Evolutionary conservation across 2,888 invertebrate genomes (phyloP), one percentile per base, ranked within the genome.

Genomic region (Fissipunctia ypsillon): DNA sequence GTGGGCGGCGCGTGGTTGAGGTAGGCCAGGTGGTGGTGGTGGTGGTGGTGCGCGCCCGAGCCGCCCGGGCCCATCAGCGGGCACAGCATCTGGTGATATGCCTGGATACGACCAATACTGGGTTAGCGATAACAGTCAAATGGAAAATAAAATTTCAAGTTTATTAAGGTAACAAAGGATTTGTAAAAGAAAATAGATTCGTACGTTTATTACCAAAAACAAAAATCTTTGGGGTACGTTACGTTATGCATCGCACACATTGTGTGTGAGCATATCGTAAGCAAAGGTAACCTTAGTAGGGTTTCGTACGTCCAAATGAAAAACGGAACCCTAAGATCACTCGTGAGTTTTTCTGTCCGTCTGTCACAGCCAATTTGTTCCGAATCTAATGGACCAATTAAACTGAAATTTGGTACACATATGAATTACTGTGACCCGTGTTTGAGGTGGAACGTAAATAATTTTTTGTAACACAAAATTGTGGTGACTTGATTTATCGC

Each of bases 1-100:
- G 95, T 93, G 89, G 94, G 94, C 78, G 95, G 95, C 92, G 95
- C 95, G 90, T 94, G 95, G 93, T 95, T 95, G 88, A 95, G 94
- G 91, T 95, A 95, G 75, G 95, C 91, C 89, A 95, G 92, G 93
- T 95, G 95, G 89, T 94, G 95, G 89, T 94, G 95, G 90, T 95
- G 95, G 88, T 94, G 93, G 91, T 95, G 94, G 87, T 94, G 94
- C 38, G 88, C 76, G 76, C 87, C 90, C 54, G 91, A 90, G 66
- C 88, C 92, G 66, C 92, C 91, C 48, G 91, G 89, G 66, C 90
- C 92, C 94, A 95, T 94, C 90, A 95, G 91, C 31, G 95, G 95
- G 84, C 96, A 96, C 81, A 96, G 91, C 87, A 96, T 93, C 95
- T 96, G 93, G 65, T 78, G 83, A 52, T 84, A 85, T 31, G 71